phyloP scores from a whole-genome alignment of 2,888 invertebrate species.

The Mesorhabditis belari region DNA sequence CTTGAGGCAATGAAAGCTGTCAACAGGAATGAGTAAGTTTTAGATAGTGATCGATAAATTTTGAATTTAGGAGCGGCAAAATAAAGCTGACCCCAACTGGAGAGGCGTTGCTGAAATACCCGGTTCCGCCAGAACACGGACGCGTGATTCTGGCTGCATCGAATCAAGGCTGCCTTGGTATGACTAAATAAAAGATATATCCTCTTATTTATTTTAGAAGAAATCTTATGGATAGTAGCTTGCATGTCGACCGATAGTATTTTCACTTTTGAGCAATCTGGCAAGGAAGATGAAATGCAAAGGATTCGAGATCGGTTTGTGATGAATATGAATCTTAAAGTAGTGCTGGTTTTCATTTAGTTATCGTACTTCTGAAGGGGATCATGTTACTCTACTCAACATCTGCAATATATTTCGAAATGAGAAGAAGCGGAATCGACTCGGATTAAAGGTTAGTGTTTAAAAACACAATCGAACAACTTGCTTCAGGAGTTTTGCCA shows the following conservation, averaged over 20 bases:
- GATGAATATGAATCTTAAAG: not conserved
- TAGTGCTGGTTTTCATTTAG: constrained; percentile 64
- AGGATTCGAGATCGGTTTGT: constrained; percentile 10
- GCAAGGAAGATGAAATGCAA: constrained; percentile 15
- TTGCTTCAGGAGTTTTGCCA: constrained; percentile 25
- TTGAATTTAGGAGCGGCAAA: not conserved
- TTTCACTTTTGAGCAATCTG: constrained; percentile 58
- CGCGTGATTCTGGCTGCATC: constrained; percentile 6
- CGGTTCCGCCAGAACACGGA: constrained; percentile 24
- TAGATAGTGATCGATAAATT: not conserved
- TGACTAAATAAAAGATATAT: constrained; percentile 6
- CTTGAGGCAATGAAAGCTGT: not conserved
- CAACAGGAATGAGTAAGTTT: not conserved
- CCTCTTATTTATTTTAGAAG: constrained; percentile 54
- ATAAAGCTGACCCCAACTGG: constrained; percentile 19
- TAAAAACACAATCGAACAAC: not conserved
- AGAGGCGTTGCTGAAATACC: constrained; percentile 17
- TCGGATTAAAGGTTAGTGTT: constrained; percentile 9
- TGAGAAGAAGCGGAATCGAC: constrained; percentile 7
- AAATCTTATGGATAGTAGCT: constrained; percentile 75
- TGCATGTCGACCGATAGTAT: constrained; percentile 81
- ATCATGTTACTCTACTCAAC: constrained; percentile 40
- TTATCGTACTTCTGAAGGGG: constrained; percentile 58
- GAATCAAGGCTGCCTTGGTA: not conserved
- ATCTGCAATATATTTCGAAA: constrained; percentile 10